phyloP scores from a whole-genome alignment of 2,113 vertebrate genomes.

The Pachyramphus minor region DNA sequence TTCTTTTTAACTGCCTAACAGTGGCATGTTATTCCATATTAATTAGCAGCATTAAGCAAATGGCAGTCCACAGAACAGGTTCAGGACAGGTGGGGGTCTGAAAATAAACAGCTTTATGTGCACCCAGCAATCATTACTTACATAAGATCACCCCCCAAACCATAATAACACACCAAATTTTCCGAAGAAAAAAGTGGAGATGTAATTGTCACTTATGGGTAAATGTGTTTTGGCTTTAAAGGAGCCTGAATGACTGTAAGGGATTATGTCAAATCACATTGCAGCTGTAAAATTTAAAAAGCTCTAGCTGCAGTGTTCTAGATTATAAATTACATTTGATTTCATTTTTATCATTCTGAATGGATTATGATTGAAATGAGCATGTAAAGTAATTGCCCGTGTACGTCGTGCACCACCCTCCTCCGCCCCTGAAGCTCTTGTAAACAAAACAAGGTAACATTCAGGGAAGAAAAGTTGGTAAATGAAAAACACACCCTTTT shows the following conservation, averaged over 20 bases:
- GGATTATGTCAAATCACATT: slow-evolving; percentile 47
- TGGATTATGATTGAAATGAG: slow-evolving; percentile 69
- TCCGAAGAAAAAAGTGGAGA: background rate
- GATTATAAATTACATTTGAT: slow-evolving; percentile 62
- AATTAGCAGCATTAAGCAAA: slow-evolving; percentile 20
- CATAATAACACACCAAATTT: background rate
- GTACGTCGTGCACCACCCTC: slow-evolving; percentile 31
- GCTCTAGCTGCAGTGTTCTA: slow-evolving; percentile 51
- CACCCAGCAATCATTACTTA: background rate
- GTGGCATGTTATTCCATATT: background rate
- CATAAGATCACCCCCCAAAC: background rate
- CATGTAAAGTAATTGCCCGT: slow-evolving; percentile 57
- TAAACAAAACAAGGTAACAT: slow-evolving; percentile 64
- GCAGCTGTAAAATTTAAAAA: slow-evolving; percentile 62
- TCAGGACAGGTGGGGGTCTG: background rate
- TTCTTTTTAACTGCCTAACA: background rate
- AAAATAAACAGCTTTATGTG: background rate
- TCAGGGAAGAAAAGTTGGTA: slow-evolving; percentile 39
- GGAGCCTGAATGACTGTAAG: slow-evolving; percentile 21
- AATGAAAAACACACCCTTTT: slow-evolving; percentile 37
- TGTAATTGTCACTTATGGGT: slow-evolving; percentile 50
- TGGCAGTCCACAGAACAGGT: background rate
- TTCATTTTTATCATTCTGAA: slow-evolving; percentile 63
- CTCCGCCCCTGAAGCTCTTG: background rate
- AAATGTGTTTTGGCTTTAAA: slow-evolving; percentile 53